Conservation (phyloP, 2,888 invertebrate genomes). For the Diploptera punctata region DNA sequence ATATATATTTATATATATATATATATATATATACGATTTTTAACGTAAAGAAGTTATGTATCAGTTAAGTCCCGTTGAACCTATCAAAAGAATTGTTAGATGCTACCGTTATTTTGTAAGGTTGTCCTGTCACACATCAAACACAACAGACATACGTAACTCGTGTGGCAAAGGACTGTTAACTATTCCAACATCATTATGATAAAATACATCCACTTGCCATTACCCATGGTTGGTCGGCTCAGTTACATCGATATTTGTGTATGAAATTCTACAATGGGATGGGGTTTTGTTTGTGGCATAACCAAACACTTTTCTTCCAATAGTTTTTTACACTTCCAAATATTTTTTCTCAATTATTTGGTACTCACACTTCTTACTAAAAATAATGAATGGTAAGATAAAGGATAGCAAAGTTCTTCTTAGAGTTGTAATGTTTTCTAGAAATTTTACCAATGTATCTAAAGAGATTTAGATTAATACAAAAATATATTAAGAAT, state of each 20-base stretch:
- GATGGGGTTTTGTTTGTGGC: constrained; percentile 6
- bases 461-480: no score
- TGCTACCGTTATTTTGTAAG: constrained; percentile 25
- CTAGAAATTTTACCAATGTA: no score
- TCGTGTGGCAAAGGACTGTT: constrained; percentile 37
- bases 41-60: constrained; percentile 20
- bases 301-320: constrained; percentile 22
- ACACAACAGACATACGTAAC: constrained; percentile 37
- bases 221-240: neutral
- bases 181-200: constrained; percentile 29
- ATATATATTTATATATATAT: neutral
- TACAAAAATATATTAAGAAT: no score
- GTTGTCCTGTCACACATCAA: constrained; percentile 28
- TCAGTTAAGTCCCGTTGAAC: constrained; percentile 23
- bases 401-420: no score
- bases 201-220: constrained; percentile 38
- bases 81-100: constrained; percentile 34
- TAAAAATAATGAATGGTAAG: no score
- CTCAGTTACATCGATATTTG: constrained; percentile 33
- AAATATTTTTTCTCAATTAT: constrained; percentile 6
- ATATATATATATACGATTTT: constrained; percentile 19
- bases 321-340: constrained; percentile 6
- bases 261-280: constrained; percentile 38
- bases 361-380: constrained; percentile 22
- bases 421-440: no score